Conservation (phyloP, 2,888 invertebrate genomes). For the Noctua janthina region DNA sequence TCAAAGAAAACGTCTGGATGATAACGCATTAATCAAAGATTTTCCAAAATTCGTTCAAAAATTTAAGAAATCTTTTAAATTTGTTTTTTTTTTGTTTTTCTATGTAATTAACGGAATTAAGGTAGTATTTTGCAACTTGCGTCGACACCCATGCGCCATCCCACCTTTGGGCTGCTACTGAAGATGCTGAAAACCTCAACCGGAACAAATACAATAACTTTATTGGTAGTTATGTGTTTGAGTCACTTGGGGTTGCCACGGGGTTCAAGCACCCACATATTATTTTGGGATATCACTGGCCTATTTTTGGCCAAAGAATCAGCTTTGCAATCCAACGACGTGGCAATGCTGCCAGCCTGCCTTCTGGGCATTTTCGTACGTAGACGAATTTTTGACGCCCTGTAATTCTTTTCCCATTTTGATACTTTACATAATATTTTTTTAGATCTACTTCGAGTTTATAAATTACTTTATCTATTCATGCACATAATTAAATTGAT, state of each 20-base stretch:
- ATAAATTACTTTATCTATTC: neutral
- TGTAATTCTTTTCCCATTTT: no score
- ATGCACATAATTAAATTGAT: neutral
- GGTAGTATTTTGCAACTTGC: neutral
- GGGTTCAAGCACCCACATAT: neutral
- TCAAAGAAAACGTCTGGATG: neutral
- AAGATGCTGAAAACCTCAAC: neutral
- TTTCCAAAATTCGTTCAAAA: no score
- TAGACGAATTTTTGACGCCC: neutral
- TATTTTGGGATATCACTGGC: neutral
- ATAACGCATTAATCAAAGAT: neutral
- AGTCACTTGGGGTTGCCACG: neutral
- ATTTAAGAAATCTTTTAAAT: neutral
- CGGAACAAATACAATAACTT: neutral
- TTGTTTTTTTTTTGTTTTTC: neutral
- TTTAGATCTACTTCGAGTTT: neutral
- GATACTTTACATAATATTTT: neutral
- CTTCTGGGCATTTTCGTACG: no score
- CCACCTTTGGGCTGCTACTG: neutral
- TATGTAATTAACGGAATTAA: neutral
- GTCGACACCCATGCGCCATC: neutral
- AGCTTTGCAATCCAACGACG: neutral
- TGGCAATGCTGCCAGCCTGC: neutral
- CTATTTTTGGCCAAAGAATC: neutral
- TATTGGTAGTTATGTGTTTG: neutral